These are phyloP conservation scores for Maccullochella peelii DNA, from an alignment of 2,113 vertebrate species.

Conservation along the genomic window DNA sequence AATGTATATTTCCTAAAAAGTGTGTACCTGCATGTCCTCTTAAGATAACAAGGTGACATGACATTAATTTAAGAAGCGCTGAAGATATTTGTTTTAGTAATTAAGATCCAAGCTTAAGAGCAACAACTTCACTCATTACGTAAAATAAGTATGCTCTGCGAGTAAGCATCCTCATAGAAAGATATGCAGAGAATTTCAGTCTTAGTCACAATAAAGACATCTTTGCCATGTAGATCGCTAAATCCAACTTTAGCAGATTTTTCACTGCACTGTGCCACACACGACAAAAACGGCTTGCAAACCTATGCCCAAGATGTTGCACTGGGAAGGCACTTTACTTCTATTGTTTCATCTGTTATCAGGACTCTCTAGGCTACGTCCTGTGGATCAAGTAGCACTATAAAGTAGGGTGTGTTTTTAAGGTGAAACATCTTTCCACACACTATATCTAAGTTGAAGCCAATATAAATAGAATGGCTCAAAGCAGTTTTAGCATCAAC, in stretches of 20 bases:
- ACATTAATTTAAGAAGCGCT: background rate
- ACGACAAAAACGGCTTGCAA: background rate
- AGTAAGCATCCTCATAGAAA: background rate
- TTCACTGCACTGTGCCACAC: background rate
- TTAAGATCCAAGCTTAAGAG: background rate
- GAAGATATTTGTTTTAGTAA: background rate
- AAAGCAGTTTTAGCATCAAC: background rate
- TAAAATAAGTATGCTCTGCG: background rate
- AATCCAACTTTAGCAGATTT: background rate
- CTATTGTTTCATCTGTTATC: background rate
- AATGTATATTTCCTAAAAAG: constrained; percentile 22
- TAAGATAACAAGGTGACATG: background rate
- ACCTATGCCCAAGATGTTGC: background rate
- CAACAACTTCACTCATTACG: background rate
- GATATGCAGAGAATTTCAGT: too few relatives aligned
- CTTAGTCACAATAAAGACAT: background rate
- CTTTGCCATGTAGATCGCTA: background rate
- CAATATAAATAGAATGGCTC: background rate
- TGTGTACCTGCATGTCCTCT: background rate
- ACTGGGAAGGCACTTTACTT: background rate
- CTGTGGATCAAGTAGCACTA: background rate
- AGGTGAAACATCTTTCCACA: background rate
- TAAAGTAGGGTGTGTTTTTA: background rate
- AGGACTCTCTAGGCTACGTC: background rate
- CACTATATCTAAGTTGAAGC: background rate